A percentile compares a stretch with the other conserved stretches of the same genome.
These are phyloP conservation scores for Galaxea fascicularis DNA, from an alignment of 92 coral and sea anemone species.

Conservation along the genomic window DNA sequence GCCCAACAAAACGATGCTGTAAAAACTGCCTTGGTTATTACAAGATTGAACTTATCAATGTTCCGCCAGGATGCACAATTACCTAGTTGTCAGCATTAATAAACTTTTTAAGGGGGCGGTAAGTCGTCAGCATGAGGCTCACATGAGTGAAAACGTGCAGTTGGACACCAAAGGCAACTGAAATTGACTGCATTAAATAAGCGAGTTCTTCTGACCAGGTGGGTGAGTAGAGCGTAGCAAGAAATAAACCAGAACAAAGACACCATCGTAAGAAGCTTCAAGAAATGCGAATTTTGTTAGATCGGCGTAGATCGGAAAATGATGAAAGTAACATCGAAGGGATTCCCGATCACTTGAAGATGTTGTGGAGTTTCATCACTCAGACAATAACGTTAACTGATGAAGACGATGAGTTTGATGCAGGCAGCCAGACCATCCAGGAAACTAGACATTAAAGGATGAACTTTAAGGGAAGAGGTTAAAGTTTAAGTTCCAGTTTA, in stretches of 20 bases:
- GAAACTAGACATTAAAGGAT: no score
- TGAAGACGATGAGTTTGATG: background rate
- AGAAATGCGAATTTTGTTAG: constrained; percentile 32
- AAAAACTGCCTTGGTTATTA: constrained; percentile 20
- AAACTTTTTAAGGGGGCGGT: constrained; percentile 33
- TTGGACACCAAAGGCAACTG: constrained; percentile 15
- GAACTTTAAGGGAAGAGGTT: no score
- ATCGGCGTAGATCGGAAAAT: constrained; percentile 3
- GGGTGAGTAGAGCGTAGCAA: constrained; percentile 36
- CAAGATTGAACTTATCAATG: constrained; percentile 26
- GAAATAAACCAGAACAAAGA: constrained; percentile 29
- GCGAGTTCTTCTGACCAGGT: constrained; percentile 29
- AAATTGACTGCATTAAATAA: background rate
- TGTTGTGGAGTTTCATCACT: constrained; percentile 2
- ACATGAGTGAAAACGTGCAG: constrained; percentile 15
- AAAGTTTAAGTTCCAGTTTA: no score
- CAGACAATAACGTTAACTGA: background rate
- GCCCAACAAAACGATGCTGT: constrained; percentile 27
- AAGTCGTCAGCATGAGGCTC: constrained; percentile 14
- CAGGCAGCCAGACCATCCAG: background rate
- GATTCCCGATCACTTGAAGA: background rate
- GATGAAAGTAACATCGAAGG: constrained; percentile 12
- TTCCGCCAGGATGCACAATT: constrained; percentile 34
- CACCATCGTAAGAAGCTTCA: constrained; percentile 21
- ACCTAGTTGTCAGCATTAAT: constrained; percentile 15